Conservation (phyloP, 1,140 invertebrate genomes). For the Drosophila azteca region DNA sequence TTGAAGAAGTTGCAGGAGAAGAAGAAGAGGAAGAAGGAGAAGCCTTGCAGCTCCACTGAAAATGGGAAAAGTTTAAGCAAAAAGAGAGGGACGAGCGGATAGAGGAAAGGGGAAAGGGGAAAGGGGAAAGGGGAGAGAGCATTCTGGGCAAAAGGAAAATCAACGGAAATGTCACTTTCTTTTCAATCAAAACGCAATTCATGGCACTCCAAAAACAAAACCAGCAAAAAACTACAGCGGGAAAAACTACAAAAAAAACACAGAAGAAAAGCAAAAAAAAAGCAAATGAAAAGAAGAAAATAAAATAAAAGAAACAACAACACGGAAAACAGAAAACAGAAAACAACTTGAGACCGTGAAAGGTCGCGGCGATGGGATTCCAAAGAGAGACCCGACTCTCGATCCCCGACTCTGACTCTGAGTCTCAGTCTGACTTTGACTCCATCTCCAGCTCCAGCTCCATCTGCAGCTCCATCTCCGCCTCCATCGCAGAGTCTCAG, state of each 20-base stretch:
- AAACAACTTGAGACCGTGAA: slow-evolving; percentile 31
- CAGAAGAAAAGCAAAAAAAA: slow-evolving; percentile 38
- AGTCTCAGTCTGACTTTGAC: too few relatives aligned
- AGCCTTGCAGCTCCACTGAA: slow-evolving; percentile 32
- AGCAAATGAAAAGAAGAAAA: slow-evolving; percentile 7
- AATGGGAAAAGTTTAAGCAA: slow-evolving; percentile 54
- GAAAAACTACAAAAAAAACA: slow-evolving; percentile 38
- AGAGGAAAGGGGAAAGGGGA: too few relatives aligned
- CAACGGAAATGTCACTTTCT: slow-evolving; percentile 82
- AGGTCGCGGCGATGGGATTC: slow-evolving; percentile 45
- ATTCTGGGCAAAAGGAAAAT: slow-evolving; percentile 61
- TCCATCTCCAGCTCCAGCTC: slow-evolving; percentile 49
- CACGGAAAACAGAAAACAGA: too few relatives aligned
- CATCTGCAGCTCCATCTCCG: slow-evolving; percentile 34
- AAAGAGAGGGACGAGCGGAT: too few relatives aligned
- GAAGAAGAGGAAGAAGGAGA: slow-evolving; percentile 8
- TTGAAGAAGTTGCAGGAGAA: not conserved
- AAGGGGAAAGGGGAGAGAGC: slow-evolving; percentile 10
- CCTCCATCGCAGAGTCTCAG: not conserved
- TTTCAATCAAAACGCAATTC: slow-evolving; percentile 83
- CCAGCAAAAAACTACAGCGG: slow-evolving; percentile 7
- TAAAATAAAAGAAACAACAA: slow-evolving; percentile 4
- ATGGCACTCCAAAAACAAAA: slow-evolving; percentile 71
- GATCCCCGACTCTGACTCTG: too few relatives aligned
- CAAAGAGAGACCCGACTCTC: slow-evolving; percentile 3